Conservation (phyloP, 2,888 invertebrate species). For the Caenorhabditis macrosperma region DNA sequence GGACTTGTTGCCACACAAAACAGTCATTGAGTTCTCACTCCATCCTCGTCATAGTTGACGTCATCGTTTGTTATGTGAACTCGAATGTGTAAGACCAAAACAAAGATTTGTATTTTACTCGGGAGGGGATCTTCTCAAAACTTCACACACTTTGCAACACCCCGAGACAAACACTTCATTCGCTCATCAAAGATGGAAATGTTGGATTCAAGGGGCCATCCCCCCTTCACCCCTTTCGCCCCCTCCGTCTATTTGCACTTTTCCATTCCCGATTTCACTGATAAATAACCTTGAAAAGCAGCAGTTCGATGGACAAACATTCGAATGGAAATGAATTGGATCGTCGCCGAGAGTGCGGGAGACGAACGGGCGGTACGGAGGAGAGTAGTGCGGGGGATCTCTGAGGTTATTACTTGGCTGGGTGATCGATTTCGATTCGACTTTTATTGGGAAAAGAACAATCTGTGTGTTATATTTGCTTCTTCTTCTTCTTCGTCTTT, state of each 20-base stretch:
- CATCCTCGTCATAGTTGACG: no score
- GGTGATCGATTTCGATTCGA: no score
- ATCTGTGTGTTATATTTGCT: conserved; percentile 19
- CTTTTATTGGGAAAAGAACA: neutral
- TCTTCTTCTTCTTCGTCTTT: conserved; percentile 17
- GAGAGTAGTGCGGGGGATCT: no score
- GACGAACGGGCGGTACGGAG: no score
- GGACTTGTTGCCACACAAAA: no score
- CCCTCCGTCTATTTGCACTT: conserved; percentile 29
- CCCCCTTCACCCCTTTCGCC: neutral
- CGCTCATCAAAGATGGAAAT: conserved; percentile 55
- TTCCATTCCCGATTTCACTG: conserved; percentile 40
- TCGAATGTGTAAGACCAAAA: no score
- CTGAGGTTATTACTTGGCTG: no score
- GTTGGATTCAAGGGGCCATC: conserved; percentile 37
- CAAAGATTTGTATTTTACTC: no score
- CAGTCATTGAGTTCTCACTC: no score
- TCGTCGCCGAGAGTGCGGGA: neutral
- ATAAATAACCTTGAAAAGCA: conserved; percentile 56
- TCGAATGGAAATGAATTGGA: conserved; percentile 1
- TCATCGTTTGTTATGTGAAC: no score
- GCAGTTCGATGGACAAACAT: conserved; percentile 39
- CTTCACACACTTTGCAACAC: neutral
- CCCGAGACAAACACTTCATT: conserved; percentile 45
- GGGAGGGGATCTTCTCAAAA: no score